Evolutionary conservation across 2,888 invertebrate genomes (phyloP), one percentile per base, ranked within the genome.

Genomic region (Barypeithes pellucidus): DNA sequence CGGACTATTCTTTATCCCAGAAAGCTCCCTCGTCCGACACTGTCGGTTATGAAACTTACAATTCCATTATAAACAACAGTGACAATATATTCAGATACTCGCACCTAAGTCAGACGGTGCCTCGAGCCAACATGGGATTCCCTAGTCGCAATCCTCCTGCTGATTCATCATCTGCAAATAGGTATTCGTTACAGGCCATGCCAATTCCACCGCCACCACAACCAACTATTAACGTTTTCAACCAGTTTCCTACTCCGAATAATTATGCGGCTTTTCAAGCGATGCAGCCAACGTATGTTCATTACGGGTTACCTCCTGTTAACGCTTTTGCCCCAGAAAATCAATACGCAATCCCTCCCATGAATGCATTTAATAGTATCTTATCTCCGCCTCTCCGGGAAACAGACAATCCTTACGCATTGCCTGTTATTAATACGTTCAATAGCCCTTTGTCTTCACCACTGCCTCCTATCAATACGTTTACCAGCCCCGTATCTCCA

Each of bases 191-290:
- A 8, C 73, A 77, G 3, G 50, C 76, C 18, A 66, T 73, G 8
- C 33, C 67, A 24, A 43, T 52, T 3, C 67, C 74, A 18, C 72
- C 63, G n/a, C 68, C 72, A n/a, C 75, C 76, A 57, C 80, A 78
- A 65, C 75, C 77, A 57, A 79, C 80, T 54, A 81, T 81, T 24
- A 80, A 81, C 43, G 78, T 80, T 47, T 80, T 77, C 62, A 81
- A 80, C 45, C 80, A 77, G 16, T 74, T 74, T 59, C 74, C 74
- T 2, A 22, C 57, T 2, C 57, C 69, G 11, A 57, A 18, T 59
- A 18, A 3, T 14, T 65, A 29, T 69, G n/a, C 36, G 29, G 33
- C 11, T 4, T 57, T 68, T 9, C 61, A 18, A 1, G 60, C 57
- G 2, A 33, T 20, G 16, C 59, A 54, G 5, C 57, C 54, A 36